Evolutionary conservation across 2,888 invertebrate genomes (phyloP).

Genomic region (Orchesella flavescens): DNA sequence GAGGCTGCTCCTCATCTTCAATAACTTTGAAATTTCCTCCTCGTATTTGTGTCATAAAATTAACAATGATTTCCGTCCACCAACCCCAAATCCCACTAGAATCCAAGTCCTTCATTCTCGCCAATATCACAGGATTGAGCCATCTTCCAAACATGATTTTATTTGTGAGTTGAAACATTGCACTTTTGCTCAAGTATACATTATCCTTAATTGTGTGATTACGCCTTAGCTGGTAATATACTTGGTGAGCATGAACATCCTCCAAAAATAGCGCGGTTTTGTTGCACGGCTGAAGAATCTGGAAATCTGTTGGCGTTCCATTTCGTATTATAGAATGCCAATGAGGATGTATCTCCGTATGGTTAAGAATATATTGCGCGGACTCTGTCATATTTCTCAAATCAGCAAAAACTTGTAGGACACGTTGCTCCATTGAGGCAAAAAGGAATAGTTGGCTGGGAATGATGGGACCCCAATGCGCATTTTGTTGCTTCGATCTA

Average conservation of each 20-base stretch:
- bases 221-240: constrained; percentile 11
- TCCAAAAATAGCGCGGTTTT: constrained; percentile 27
- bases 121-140: constrained; percentile 7
- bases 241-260: constrained; percentile 14
- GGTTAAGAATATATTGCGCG: constrained; percentile 10
- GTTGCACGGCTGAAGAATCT: constrained; percentile 27
- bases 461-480: not conserved
- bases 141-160: constrained; percentile 13
- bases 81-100: constrained; percentile 9
- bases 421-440: not conserved
- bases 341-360: constrained; percentile 14
- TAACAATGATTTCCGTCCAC: constrained; percentile 31
- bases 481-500: not conserved
- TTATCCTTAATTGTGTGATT: not conserved
- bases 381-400: not conserved
- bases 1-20: not conserved
- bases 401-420: not conserved
- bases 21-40: not conserved
- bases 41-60: constrained; percentile 5
- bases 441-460: constrained; percentile 21
- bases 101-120: constrained; percentile 7
- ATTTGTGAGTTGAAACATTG: not conserved
- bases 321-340: constrained; percentile 18
- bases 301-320: not conserved
- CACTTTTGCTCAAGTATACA: constrained; percentile 15